A percentile compares a stretch with the other conserved stretches of the same genome.
Conservation (phyloP, 2,113 vertebrate genomes). For the Phyllostomus discolor region DNA sequence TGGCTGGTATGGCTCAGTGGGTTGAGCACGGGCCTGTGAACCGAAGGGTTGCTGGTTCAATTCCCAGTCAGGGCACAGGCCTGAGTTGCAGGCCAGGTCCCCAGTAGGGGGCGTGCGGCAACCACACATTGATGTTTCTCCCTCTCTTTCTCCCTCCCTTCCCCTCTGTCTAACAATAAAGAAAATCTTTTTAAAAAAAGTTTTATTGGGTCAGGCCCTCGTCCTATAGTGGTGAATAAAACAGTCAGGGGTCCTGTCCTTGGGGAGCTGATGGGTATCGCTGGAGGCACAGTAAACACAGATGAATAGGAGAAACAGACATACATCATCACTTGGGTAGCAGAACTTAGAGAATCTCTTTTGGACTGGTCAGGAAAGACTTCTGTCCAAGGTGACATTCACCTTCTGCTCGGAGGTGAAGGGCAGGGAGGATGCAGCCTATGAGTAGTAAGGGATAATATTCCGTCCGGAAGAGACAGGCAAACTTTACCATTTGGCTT, state of each 20-base stretch:
- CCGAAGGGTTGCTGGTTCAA: no score
- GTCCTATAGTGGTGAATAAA: background rate
- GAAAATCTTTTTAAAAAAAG: background rate
- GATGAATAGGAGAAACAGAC: background rate
- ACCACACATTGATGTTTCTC: no score
- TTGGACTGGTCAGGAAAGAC: background rate
- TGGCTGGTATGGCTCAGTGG: no score
- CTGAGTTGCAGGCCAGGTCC: no score
- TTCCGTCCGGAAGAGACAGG: accelerated
- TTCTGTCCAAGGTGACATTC: background rate
- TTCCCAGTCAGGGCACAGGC: no score
- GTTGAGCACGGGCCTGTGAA: no score
- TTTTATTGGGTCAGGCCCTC: background rate
- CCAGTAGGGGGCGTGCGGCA: no score
- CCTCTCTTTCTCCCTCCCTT: no score
- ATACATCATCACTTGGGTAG: background rate
- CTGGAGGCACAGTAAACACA: background rate
- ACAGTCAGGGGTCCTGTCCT: background rate
- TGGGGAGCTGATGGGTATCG: background rate
- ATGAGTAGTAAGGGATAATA: no score
- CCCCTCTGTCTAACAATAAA: no score
- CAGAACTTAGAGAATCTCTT: background rate
- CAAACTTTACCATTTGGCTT: background rate
- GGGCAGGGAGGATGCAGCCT: background rate
- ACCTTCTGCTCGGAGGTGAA: background rate